Evolutionary conservation across 2,797 vertebrate species (phyloP).

Genomic region (Phoeniculus purpureus): DNA sequence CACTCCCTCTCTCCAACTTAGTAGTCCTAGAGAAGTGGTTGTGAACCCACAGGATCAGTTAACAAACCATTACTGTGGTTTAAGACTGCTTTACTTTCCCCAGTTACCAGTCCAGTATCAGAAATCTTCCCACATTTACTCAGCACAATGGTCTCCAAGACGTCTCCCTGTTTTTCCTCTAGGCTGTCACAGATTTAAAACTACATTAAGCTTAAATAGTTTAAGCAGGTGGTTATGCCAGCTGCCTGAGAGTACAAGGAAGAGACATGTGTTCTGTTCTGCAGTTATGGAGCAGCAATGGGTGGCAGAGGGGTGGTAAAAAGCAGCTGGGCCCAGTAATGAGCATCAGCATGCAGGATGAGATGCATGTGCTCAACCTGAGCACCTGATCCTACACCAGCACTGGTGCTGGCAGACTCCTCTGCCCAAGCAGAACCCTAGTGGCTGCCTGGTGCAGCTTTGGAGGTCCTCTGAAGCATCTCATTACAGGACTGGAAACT

Average conservation of each 20-base stretch:
- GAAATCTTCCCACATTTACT: not conserved
- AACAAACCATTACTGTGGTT: not conserved
- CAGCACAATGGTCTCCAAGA: not conserved
- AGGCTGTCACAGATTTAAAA: not conserved
- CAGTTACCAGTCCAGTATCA: not conserved
- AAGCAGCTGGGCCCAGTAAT: conserved; percentile 31
- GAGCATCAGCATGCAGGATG: not conserved
- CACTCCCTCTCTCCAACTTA: not conserved
- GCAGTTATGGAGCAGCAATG: not conserved
- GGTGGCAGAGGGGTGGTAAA: conserved; percentile 16
- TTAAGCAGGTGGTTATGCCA: conserved; percentile 6
- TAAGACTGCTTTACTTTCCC: not conserved
- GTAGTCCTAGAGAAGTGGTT: not conserved
- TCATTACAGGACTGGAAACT: not conserved
- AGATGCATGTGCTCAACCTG: not conserved
- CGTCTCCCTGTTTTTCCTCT: not conserved
- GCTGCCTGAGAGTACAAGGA: not conserved
- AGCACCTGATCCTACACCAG: not conserved
- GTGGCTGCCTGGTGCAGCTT: not conserved
- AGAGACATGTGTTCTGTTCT: not conserved
- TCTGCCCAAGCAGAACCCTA: not conserved
- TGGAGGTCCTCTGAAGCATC: not conserved
- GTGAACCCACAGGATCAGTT: not conserved
- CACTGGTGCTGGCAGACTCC: not conserved
- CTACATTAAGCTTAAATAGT: not conserved